These are phyloP conservation scores for Phymanthus crucifer DNA, from an alignment of 92 coral and sea anemone genomes.

Conservation along the genomic window DNA sequence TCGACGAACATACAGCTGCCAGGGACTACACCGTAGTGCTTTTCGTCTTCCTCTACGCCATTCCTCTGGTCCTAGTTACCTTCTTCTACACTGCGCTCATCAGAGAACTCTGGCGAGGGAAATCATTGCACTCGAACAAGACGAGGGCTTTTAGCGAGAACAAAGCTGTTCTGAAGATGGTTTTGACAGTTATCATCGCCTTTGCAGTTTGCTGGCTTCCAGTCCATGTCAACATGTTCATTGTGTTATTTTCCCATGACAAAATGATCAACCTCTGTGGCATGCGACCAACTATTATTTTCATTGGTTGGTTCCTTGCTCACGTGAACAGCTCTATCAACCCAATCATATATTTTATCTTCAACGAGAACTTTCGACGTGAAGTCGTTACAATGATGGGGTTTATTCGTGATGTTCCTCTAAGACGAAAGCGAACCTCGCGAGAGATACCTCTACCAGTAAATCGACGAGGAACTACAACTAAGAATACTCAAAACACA, in stretches of 20 bases:
- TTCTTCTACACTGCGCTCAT: constrained; percentile 54
- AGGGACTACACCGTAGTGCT: constrained; percentile 26
- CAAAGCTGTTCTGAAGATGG: constrained; percentile 59
- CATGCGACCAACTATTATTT: not conserved
- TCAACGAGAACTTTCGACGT: constrained; percentile 51
- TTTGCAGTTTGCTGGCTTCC: constrained; percentile 68
- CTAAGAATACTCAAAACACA: constrained; percentile 15
- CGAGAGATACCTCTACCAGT: not conserved
- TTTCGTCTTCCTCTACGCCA: constrained; percentile 54
- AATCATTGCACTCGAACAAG: constrained; percentile 15
- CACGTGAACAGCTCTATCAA: constrained; percentile 56
- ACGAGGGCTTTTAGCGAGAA: constrained; percentile 39
- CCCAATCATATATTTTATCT: constrained; percentile 54
- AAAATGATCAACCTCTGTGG: constrained; percentile 19
- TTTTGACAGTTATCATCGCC: constrained; percentile 39
- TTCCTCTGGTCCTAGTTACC: constrained; percentile 41
- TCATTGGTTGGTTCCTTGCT: constrained; percentile 41
- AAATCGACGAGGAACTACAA: constrained; percentile 2
- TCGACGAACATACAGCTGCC: not conserved
- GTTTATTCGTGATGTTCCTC: not conserved
- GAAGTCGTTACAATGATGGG: constrained; percentile 30
- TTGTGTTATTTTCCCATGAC: constrained; percentile 38
- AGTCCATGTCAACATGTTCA: constrained; percentile 52
- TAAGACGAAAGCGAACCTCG: not conserved
- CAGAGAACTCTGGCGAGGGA: constrained; percentile 58